A percentile compares a stretch with the other conserved stretches of the same genome.
Conservation (phyloP, 2,797 vertebrate genomes). For the Perodicticus potto region DNA sequence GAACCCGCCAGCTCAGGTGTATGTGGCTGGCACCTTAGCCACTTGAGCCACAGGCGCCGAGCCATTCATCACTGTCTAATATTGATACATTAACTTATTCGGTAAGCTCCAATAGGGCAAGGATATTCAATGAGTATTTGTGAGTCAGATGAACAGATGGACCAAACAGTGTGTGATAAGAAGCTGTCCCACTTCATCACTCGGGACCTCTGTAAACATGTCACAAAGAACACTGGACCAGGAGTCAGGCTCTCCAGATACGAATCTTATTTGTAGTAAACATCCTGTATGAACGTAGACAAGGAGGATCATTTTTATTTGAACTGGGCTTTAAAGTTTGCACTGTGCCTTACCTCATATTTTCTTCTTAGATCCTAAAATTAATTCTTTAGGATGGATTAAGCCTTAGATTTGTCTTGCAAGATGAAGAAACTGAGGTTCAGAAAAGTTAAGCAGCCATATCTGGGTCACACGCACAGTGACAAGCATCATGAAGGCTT, state of each 20-base stretch:
- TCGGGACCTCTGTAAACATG: neutral
- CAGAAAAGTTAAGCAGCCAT: neutral
- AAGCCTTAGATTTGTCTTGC: conserved; percentile 42
- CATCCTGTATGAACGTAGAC: neutral
- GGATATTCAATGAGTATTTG: neutral
- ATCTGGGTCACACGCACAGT: neutral
- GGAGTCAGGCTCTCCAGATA: neutral
- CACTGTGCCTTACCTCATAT: neutral
- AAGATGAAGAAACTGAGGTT: conserved; percentile 13
- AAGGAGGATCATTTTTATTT: conserved; percentile 13
- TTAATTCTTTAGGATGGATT: neutral
- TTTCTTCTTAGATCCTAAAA: conserved; percentile 29
- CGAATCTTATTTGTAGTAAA: neutral
- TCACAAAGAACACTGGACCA: neutral
- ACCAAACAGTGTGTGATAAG: neutral
- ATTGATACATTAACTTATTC: neutral
- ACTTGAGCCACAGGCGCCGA: no score
- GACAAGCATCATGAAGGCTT: neutral
- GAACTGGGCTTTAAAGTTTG: neutral
- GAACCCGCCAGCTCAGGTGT: no score
- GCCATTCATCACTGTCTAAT: neutral
- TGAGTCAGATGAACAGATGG: neutral
- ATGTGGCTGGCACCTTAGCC: no score
- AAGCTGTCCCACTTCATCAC: neutral
- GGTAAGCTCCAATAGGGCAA: neutral